phyloP scores from a whole-genome alignment of 2,113 vertebrate species.

The Maccullochella peelii region DNA sequence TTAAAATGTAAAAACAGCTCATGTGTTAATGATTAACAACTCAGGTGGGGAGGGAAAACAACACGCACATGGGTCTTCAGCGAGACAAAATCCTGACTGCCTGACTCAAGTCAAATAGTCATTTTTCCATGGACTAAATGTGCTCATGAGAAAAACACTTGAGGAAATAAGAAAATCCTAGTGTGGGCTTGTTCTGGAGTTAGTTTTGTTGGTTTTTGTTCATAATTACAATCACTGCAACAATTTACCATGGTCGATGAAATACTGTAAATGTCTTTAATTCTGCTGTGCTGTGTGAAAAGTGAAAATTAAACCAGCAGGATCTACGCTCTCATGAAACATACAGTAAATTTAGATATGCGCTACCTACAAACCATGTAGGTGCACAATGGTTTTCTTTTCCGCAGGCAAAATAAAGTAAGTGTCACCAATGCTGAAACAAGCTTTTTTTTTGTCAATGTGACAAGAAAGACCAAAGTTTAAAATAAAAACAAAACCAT shows the following conservation, averaged over 20 bases:
- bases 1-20: constrained; percentile 21
- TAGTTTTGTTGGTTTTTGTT: constrained; percentile 22
- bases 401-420: neutral
- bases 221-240: constrained; percentile 11
- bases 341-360: neutral
- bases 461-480: neutral
- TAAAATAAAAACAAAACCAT: constrained; percentile 28
- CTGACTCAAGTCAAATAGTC: constrained; percentile 20
- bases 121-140: constrained; percentile 26
- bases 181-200: neutral
- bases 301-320: constrained; percentile 60
- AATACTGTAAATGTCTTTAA: constrained; percentile 49
- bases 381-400: neutral
- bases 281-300: constrained; percentile 49
- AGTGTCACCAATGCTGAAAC: neutral
- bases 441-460: no score
- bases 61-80: constrained; percentile 16
- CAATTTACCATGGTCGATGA: constrained; percentile 46
- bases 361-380: neutral
- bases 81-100: constrained; percentile 37
- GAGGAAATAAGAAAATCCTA: constrained; percentile 15
- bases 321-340: constrained; percentile 42
- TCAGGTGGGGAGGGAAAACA: constrained; percentile 23
- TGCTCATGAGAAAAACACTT: constrained; percentile 9
- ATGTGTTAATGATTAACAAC: constrained; percentile 40